Percentiles rank a stretch among this genome's conserved stretches.
Conservation (phyloP, 2,113 vertebrate genomes). For the Panurus biarmicus region DNA sequence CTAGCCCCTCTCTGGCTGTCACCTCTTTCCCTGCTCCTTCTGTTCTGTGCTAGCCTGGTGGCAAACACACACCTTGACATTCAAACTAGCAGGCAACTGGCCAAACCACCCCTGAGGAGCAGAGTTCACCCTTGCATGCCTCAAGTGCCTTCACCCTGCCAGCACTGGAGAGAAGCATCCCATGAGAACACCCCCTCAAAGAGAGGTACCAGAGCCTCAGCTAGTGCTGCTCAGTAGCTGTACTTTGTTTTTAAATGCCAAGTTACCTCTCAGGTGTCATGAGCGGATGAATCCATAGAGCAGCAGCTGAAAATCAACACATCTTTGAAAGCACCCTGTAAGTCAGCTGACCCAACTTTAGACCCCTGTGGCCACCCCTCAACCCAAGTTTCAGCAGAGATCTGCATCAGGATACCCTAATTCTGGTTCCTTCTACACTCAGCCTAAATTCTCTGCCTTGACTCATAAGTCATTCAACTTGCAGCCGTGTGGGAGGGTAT, state of each 20-base stretch:
- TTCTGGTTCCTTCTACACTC: neutral
- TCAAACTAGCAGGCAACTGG: neutral
- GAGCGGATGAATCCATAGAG: neutral
- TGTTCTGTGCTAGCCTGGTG: neutral
- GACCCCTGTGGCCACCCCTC: neutral
- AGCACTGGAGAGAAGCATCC: neutral
- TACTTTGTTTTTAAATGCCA: neutral
- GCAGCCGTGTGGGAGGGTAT: neutral
- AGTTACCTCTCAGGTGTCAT: neutral
- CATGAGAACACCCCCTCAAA: accelerated
- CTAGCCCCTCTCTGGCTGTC: neutral
- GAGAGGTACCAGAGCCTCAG: neutral
- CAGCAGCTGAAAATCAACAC: neutral
- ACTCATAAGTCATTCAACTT: slow-evolving; percentile 3
- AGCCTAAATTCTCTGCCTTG: neutral
- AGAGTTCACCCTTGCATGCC: neutral
- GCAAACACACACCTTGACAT: neutral
- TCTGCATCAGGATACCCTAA: neutral
- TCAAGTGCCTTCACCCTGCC: neutral
- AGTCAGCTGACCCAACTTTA: neutral
- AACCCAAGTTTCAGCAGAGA: neutral
- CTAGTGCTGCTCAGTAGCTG: neutral
- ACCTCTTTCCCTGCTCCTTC: neutral
- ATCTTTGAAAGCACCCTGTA: neutral
- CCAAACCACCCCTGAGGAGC: neutral